Evolutionary conservation across 2,888 invertebrate genomes (phyloP).

Genomic region (Callyntrura sp.): DNA sequence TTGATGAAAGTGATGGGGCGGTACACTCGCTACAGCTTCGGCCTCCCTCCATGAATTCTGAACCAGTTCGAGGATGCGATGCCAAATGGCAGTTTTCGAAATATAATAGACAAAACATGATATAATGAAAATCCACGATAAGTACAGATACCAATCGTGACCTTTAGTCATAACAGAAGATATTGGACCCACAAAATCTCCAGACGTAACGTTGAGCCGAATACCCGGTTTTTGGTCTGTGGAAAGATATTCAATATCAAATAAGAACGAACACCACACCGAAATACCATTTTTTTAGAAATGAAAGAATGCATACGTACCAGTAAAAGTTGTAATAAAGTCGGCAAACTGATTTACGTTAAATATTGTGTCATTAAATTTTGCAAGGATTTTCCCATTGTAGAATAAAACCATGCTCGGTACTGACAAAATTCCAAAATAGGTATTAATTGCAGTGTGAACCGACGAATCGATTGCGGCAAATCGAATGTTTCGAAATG

Average conservation of each 20-base stretch:
- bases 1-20: slow-evolving; percentile 68
- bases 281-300: too few species aligned
- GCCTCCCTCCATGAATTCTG: slow-evolving; percentile 94
- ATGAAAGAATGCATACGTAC: slow-evolving; percentile 84
- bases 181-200: slow-evolving; percentile 93
- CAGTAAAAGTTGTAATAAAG: slow-evolving; percentile 92
- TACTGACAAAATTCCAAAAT: slow-evolving; percentile 96
- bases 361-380: slow-evolving; percentile 93
- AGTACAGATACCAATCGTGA: slow-evolving; percentile 92
- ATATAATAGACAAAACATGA: slow-evolving; percentile 91
- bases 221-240: slow-evolving; percentile 89
- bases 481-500: slow-evolving; percentile 94
- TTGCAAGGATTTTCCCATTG: slow-evolving; percentile 93
- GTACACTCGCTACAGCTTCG: slow-evolving; percentile 88
- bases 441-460: slow-evolving; percentile 89
- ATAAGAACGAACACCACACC: too few species aligned
- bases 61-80: slow-evolving; percentile 92
- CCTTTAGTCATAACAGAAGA: slow-evolving; percentile 91
- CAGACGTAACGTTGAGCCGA: slow-evolving; percentile 90
- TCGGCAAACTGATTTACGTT: slow-evolving; percentile 92
- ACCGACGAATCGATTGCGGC: slow-evolving; percentile 91
- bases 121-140: slow-evolving; percentile 95
- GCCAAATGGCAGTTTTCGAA: slow-evolving; percentile 91
- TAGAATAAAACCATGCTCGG: slow-evolving; percentile 96
- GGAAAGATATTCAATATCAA: too few species aligned